phyloP scores from a whole-genome alignment of 2,888 invertebrate species.

The Steinernema hermaphroditum region DNA sequence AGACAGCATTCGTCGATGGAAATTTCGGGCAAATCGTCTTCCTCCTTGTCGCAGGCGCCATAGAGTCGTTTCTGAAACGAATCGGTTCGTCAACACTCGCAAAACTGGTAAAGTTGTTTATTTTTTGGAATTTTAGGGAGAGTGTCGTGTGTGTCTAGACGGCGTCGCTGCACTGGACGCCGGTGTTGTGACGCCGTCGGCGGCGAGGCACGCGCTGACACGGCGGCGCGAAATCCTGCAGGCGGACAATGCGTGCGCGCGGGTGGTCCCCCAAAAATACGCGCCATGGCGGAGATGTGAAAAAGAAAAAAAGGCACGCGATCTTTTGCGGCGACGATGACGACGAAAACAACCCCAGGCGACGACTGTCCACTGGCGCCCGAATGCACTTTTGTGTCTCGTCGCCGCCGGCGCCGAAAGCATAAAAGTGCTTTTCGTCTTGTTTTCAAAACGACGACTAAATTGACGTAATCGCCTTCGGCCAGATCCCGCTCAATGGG shows the following conservation, averaged over 20 bases:
- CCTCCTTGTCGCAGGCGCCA: slow-evolving; percentile 1
- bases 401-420: too few species aligned
- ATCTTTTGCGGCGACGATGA: too few species aligned
- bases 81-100: too few species aligned
- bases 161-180: background rate
- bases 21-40: background rate
- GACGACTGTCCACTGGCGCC: too few species aligned
- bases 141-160: slow-evolving; percentile 22
- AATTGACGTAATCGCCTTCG: too few species aligned
- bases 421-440: background rate
- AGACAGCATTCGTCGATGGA: background rate
- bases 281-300: background rate
- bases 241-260: background rate
- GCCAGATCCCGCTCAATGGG: too few species aligned
- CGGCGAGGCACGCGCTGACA: slow-evolving; percentile 16
- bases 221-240: background rate
- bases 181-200: background rate
- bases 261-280: too few species aligned
- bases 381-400: too few species aligned
- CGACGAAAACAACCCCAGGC: slow-evolving; percentile 2
- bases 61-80: slow-evolving; percentile 5
- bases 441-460: too few species aligned
- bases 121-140: background rate
- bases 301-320: background rate
- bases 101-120: background rate